Percentiles rank a stretch among this genome's conserved stretches.
Conservation (phyloP, 2,113 vertebrate species). For the Urocolius indicus region DNA sequence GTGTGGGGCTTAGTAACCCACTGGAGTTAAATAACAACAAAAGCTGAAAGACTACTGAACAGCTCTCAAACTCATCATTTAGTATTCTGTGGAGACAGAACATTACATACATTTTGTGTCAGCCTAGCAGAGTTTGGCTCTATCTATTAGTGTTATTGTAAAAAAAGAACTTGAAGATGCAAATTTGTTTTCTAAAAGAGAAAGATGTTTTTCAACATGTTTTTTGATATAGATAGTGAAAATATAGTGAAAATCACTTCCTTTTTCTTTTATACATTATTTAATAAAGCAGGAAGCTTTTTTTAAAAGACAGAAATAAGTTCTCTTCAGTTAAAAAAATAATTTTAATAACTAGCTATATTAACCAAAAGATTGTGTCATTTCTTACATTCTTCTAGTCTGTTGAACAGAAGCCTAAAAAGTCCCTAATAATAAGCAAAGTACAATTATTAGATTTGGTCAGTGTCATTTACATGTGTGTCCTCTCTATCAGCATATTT, state of each 20-base stretch:
- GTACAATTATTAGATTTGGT: neutral
- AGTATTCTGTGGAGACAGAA: neutral
- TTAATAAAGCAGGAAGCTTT: neutral
- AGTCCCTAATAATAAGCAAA: neutral
- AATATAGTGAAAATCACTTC: neutral
- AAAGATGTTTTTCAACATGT: neutral
- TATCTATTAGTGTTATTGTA: neutral
- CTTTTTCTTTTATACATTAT: neutral
- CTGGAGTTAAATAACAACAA: no score
- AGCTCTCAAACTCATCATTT: neutral
- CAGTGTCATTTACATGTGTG: neutral
- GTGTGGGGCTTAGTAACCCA: no score
- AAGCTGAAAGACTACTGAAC: slow-evolving; percentile 3
- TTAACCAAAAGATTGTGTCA: neutral
- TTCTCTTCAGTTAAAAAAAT: neutral
- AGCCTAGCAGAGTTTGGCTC: neutral
- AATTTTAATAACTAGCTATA: neutral
- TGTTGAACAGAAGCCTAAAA: neutral
- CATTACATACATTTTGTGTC: neutral
- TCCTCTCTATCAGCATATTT: neutral
- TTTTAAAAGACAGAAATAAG: neutral
- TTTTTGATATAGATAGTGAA: neutral
- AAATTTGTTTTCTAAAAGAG: neutral
- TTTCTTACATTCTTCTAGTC: neutral
- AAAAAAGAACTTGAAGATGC: neutral